These are phyloP conservation scores for Muscicapa striata DNA, from an alignment of 2,797 vertebrate species.

Conservation along the genomic window DNA sequence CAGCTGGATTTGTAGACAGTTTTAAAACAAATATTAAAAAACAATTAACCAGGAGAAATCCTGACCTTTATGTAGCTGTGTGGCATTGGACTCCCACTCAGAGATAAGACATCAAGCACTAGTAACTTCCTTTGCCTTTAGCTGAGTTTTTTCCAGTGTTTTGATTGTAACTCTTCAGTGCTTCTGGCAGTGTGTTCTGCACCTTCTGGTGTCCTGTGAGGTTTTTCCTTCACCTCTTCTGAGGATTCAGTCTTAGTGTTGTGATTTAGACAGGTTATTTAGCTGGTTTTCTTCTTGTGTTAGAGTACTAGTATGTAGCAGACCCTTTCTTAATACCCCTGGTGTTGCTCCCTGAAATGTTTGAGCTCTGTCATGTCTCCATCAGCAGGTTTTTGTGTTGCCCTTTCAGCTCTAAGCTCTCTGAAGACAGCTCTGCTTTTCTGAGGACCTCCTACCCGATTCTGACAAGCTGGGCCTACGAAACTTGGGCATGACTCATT, in stretches of 20 bases:
- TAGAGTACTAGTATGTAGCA: neutral
- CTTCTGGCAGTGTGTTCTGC: neutral
- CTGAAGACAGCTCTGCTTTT: conserved; percentile 21
- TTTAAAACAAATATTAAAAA: neutral
- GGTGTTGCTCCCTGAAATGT: neutral
- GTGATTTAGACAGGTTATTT: neutral
- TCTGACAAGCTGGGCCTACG: neutral
- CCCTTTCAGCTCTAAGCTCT: neutral
- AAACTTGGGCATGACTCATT: conserved; percentile 33
- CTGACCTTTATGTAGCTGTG: neutral
- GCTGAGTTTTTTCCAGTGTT: neutral
- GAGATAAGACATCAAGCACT: neutral
- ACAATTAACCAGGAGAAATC: neutral
- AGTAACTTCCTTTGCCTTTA: neutral
- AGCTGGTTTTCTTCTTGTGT: neutral
- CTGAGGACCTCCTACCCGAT: neutral
- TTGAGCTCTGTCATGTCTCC: neutral
- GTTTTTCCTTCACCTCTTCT: neutral
- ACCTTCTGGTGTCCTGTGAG: neutral
- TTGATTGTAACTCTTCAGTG: neutral
- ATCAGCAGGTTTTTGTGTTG: neutral
- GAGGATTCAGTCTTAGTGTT: neutral
- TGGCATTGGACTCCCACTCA: neutral
- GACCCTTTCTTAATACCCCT: neutral
- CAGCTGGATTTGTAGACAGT: neutral